Conservation (phyloP, 2,113 vertebrate species). For the Periophthalmus modestus region DNA sequence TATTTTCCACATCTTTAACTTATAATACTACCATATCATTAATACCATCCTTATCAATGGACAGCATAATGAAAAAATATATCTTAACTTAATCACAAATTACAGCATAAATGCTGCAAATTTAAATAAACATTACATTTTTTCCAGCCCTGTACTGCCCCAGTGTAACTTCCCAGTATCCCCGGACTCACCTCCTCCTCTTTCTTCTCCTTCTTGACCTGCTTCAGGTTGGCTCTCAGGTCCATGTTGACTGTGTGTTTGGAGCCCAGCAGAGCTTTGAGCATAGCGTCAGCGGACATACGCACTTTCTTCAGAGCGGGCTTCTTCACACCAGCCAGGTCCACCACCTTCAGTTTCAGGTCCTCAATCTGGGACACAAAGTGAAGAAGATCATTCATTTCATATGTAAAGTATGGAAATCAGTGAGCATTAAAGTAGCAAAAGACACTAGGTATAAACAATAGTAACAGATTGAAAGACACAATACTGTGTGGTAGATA, state of each 20-base stretch:
- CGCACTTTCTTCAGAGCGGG: conserved; percentile 88
- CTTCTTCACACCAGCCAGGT: conserved; percentile 93
- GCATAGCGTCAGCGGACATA: conserved; percentile 95
- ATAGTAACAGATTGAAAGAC: no score
- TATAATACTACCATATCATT: no score
- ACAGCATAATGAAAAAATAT: no score
- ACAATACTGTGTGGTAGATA: no score
- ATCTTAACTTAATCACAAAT: no score
- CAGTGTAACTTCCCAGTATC: neutral
- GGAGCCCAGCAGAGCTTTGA: conserved; percentile 92
- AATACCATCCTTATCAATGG: no score
- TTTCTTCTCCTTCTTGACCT: conserved; percentile 97
- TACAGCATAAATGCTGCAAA: no score
- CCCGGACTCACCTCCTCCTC: conserved; percentile 85
- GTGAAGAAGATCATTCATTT: neutral
- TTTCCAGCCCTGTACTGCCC: neutral
- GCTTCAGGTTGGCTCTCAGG: conserved; percentile 93
- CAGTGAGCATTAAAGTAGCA: no score
- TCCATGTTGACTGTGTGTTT: conserved; percentile 98
- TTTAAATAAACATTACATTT: neutral
- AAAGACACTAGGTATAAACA: no score
- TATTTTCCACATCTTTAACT: no score
- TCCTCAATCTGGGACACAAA: conserved; percentile 84
- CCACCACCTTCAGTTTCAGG: conserved; percentile 91
- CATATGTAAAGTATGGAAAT: neutral